Conservation (phyloP, 2,113 vertebrate species). For the Tinamus guttatus region DNA sequence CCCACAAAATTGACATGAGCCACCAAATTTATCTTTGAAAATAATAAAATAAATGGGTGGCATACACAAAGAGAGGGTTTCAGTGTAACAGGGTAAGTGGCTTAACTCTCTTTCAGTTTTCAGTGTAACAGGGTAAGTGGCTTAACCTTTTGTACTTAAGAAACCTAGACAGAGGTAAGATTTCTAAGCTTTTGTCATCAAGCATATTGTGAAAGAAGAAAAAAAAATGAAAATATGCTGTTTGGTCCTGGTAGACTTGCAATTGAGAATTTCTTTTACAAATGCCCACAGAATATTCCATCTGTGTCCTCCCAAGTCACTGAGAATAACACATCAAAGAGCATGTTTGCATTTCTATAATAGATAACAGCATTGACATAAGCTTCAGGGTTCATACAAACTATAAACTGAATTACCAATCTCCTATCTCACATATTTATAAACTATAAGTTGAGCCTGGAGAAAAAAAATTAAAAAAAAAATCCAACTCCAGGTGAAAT, state of each 20-base stretch:
- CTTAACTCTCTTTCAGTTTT: no score
- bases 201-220: constrained; percentile 10
- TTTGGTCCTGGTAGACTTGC: constrained; percentile 59
- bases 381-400: constrained; percentile 79
- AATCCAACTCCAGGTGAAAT: constrained; percentile 64
- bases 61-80: background rate
- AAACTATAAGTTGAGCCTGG: constrained; percentile 73
- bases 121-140: background rate
- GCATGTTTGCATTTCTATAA: constrained; percentile 78
- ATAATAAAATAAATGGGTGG: fast-evolving
- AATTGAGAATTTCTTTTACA: constrained; percentile 71
- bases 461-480: constrained; percentile 63
- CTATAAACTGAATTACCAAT: constrained; percentile 80
- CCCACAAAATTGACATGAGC: background rate
- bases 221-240: constrained; percentile 39
- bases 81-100: background rate
- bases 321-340: constrained; percentile 84
- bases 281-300: constrained; percentile 68
- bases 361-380: constrained; percentile 82
- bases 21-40: background rate
- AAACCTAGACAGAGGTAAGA: background rate
- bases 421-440: constrained; percentile 78
- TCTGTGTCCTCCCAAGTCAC: constrained; percentile 79
- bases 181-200: constrained; percentile 38
- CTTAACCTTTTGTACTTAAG: background rate